phyloP scores from a whole-genome alignment of 2,797 vertebrate species.

The Sylvilagus floridanus region DNA sequence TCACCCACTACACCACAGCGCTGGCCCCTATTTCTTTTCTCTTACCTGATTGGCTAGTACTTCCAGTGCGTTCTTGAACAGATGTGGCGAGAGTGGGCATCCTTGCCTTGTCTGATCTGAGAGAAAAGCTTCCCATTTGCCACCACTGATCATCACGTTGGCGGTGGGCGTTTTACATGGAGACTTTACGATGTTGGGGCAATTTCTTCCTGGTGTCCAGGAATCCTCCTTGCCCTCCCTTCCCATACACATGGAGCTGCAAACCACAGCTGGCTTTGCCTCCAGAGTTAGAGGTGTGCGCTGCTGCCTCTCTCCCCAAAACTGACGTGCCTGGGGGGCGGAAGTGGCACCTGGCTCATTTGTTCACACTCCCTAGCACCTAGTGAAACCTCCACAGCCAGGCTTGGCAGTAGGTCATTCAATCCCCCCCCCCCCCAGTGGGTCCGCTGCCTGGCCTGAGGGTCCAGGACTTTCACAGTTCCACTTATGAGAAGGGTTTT shows the following conservation, averaged over 20 bases:
- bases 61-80: background rate
- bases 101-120: background rate
- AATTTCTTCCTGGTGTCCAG: background rate
- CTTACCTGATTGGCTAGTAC: background rate
- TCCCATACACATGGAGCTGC: background rate
- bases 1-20: too few species aligned
- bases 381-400: background rate
- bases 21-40: background rate
- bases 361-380: background rate
- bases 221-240: background rate
- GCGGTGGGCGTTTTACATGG: background rate
- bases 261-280: background rate
- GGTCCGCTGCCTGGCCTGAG: background rate
- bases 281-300: background rate
- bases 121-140: conserved; percentile 26
- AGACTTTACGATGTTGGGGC: background rate
- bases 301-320: background rate
- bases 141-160: background rate
- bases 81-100: background rate
- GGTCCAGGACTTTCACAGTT: background rate
- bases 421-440: background rate
- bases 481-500: background rate
- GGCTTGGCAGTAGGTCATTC: background rate
- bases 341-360: background rate
- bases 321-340: background rate